These are phyloP conservation scores for Quadroppia sp. DNA, from an alignment of 2,888 invertebrate genomes.

Conservation along the genomic window DNA sequence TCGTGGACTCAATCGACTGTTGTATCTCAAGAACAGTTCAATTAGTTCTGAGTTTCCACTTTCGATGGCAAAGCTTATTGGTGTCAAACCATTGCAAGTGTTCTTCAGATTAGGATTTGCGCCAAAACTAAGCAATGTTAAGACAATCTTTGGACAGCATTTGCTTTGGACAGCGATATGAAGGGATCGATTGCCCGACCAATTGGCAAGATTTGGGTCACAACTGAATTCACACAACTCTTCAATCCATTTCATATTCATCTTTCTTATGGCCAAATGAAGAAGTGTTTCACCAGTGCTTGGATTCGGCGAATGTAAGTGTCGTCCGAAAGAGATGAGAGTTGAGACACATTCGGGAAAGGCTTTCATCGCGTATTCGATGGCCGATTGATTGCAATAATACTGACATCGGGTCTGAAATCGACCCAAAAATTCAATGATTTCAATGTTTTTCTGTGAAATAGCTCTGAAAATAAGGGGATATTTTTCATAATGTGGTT, in stretches of 20 bases:
- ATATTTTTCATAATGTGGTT: background rate
- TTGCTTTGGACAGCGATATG: background rate
- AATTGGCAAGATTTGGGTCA: background rate
- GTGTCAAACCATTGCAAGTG: background rate
- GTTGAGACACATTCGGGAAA: background rate
- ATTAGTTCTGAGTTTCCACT: background rate
- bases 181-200: background rate
- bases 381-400: background rate
- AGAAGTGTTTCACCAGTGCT: background rate
- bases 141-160: background rate
- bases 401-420: background rate
- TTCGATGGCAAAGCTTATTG: background rate
- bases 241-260: background rate
- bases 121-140: background rate
- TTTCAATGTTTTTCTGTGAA: too few relatives aligned
- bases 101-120: constrained; percentile 12
- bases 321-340: background rate
- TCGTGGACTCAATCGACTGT: too few relatives aligned
- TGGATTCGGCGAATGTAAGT: background rate
- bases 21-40: background rate
- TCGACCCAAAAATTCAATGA: background rate
- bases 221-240: background rate
- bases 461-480: constrained; percentile 1
- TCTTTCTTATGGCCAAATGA: background rate
- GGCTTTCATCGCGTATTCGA: background rate